Evolutionary conservation across 1,140 invertebrate genomes (phyloP), one percentile per base, ranked within the genome.

Genomic region (Whitmania pigra): DNA sequence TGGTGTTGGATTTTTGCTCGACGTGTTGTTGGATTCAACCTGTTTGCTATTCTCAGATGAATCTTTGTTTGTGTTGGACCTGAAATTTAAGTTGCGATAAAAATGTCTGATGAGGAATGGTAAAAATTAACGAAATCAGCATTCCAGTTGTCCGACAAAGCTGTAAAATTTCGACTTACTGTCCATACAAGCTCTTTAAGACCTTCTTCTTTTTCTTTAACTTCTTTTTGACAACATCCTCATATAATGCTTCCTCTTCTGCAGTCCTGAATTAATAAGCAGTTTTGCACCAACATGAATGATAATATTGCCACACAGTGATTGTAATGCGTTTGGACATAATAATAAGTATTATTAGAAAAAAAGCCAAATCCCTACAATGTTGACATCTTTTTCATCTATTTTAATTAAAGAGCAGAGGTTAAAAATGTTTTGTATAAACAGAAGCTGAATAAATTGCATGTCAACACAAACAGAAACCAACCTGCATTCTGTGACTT

Each of bases 401-500:
- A 36, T 36, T 36, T 36, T 36, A 36, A 36, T 36, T 36, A 36
- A 36, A 6, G 2, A 36, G 54, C 54, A 57, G 9, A 57, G 9
- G 2, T 57, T 57, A 57, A 25, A 20, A n/a, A n/a, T n/a, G n/a
- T n/a, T n/a, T n/a, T n/a, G n/a, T n/a, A n/a, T n/a, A n/a, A n/a
- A n/a, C n/a, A n/a, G n/a, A n/a, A n/a, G n/a, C n/a, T n/a, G n/a
- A n/a, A n/a, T n/a, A n/a, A n/a, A n/a, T n/a, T n/a, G n/a, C n/a
- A n/a, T n/a, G 17, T 60, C n/a, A 60, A 60, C 17, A 7, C 43
- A 49, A 49, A 49, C 15, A 11, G 15, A 17, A 15, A 7, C 11
- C 15, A 6, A 63, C 57, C 29, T 63, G 57, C 57, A 87, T 78
- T 90, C 88, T n/a, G 88, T 85, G 15, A 91, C 88, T 83, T 92